Percentiles rank a stretch among this genome's conserved stretches.
Conservation (phyloP, 1,140 invertebrate genomes). For the Propsilocerus akamusi region DNA sequence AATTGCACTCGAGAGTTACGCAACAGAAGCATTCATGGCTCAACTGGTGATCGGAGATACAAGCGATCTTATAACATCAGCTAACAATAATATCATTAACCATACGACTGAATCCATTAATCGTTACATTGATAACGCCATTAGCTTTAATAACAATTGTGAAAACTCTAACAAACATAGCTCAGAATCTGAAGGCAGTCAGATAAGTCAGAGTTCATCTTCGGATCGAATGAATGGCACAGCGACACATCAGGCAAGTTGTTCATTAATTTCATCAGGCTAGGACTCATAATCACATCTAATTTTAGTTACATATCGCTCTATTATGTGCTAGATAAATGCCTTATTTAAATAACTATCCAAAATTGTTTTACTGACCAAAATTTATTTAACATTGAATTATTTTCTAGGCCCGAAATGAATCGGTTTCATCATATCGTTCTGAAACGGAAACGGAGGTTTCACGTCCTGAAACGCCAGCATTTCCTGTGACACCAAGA, state of each 20-base stretch:
- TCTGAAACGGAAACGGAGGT: conserved; percentile 33
- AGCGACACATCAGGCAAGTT: neutral
- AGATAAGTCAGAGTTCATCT: no score
- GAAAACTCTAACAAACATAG: neutral
- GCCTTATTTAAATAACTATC: neutral
- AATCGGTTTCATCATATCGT: conserved; percentile 38
- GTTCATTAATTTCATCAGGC: no score
- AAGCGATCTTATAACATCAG: neutral
- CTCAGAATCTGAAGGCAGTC: neutral
- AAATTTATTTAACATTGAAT: neutral
- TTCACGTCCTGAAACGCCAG: conserved; percentile 63
- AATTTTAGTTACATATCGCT: no score
- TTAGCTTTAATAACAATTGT: neutral
- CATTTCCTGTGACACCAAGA: conserved; percentile 73
- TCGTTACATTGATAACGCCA: neutral
- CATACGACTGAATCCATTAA: neutral
- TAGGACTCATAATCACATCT: no score
- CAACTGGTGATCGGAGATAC: neutral
- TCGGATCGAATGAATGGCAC: neutral
- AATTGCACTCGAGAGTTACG: neutral
- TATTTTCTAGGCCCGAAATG: conserved; percentile 35
- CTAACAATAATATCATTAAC: neutral
- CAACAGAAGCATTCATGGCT: neutral
- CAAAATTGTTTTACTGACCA: neutral
- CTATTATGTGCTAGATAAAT: no score